phyloP scores from a whole-genome alignment of 2,797 vertebrate genomes.

The Chaetophractus vellerosus region DNA sequence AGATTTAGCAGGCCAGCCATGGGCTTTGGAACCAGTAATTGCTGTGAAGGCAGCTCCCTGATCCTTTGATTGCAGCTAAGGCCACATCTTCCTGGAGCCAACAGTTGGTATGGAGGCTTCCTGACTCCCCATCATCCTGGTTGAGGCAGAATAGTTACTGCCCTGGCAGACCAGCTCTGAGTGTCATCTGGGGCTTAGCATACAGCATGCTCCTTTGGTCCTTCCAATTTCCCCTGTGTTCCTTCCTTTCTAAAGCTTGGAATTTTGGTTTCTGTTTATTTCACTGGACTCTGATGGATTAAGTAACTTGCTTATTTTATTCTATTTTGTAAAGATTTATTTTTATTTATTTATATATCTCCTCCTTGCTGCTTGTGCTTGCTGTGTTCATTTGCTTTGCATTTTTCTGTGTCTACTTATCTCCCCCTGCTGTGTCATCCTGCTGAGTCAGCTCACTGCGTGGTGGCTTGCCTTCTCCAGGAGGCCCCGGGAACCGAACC shows the following conservation, averaged over 20 bases:
- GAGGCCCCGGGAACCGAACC: too few species aligned
- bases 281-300: background rate
- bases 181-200: background rate
- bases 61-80: background rate
- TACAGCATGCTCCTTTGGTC: background rate
- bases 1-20: background rate
- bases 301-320: background rate
- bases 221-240: background rate
- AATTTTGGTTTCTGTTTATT: conserved; percentile 27
- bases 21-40: background rate
- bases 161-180: background rate
- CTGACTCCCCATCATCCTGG: background rate
- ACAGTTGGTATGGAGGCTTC: background rate
- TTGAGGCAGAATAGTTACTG: background rate
- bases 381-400: too few species aligned
- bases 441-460: too few species aligned
- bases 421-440: too few species aligned
- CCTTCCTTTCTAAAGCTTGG: background rate
- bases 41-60: background rate
- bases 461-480: too few species aligned
- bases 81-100: background rate
- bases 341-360: too few species aligned
- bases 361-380: too few species aligned
- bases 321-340: too few species aligned
- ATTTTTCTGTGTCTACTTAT: too few species aligned